phyloP scores from a whole-genome alignment of 2,888 invertebrate genomes.

The Apoda limacodes region DNA sequence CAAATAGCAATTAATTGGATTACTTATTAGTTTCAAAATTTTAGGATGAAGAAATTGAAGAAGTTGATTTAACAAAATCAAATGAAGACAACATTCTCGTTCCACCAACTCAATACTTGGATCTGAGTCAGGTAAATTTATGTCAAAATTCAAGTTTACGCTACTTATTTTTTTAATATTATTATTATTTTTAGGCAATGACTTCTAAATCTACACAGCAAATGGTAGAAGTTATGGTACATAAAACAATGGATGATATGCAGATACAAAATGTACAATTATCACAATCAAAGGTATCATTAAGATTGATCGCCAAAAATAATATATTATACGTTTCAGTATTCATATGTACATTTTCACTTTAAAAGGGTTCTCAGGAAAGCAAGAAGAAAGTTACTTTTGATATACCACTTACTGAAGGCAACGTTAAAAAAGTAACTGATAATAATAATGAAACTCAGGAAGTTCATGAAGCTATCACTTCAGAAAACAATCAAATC shows the following conservation, averaged over 20 bases:
- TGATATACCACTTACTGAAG: slow-evolving; percentile 27
- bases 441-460: slow-evolving; percentile 11
- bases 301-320: no score
- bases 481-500: slow-evolving; percentile 30
- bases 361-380: slow-evolving; percentile 31
- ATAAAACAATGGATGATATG: slow-evolving; percentile 13
- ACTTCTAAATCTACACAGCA: slow-evolving; percentile 9
- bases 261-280: slow-evolving; percentile 3
- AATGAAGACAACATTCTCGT: slow-evolving; percentile 25
- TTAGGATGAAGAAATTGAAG: slow-evolving; percentile 30
- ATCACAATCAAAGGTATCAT: slow-evolving; percentile 3
- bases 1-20: no score
- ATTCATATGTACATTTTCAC: no score
- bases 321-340: no score
- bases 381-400: slow-evolving; percentile 36
- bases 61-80: slow-evolving; percentile 28
- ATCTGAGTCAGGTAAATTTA: slow-evolving; percentile 28
- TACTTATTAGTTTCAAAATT: no score
- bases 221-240: slow-evolving; percentile 18
- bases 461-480: slow-evolving; percentile 23
- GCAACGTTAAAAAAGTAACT: slow-evolving; percentile 20
- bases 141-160: neutral
- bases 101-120: slow-evolving; percentile 48
- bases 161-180: neutral
- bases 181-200: slow-evolving; percentile 10